Percentiles rank a stretch among this genome's conserved stretches.
Conservation (phyloP, 2,888 invertebrate species). For the Rhamnusium bicolor region DNA sequence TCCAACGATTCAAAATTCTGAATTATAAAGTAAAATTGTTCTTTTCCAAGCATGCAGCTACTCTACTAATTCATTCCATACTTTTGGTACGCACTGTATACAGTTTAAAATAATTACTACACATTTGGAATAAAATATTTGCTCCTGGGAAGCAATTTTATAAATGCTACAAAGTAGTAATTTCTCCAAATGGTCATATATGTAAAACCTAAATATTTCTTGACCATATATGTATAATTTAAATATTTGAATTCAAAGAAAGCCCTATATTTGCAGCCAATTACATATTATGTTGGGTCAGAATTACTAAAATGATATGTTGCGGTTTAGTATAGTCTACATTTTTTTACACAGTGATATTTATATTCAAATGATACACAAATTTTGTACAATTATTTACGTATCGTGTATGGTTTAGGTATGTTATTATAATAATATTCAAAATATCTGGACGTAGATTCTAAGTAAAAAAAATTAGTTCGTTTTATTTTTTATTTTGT, state of each 20-base stretch:
- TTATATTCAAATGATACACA: conserved; percentile 34
- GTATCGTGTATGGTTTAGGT: background rate
- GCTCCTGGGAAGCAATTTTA: conserved; percentile 6
- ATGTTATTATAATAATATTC: conserved; percentile 9
- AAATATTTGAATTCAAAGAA: conserved; percentile 29
- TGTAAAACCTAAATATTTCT: conserved; percentile 7
- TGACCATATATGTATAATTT: conserved; percentile 25
- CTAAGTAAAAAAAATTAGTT: background rate
- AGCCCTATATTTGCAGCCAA: conserved; percentile 29
- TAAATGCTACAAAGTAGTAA: conserved; percentile 23
- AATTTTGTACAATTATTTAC: conserved; percentile 33
- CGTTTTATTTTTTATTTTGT: background rate
- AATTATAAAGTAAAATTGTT: too few relatives aligned
- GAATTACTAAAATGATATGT: conserved; percentile 34
- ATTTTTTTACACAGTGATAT: conserved; percentile 22
- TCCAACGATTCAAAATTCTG: too few relatives aligned
- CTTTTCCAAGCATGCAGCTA: too few relatives aligned
- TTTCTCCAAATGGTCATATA: conserved; percentile 10
- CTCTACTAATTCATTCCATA: too few relatives aligned
- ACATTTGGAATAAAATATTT: background rate
- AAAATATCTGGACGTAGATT: background rate
- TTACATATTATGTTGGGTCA: conserved; percentile 22
- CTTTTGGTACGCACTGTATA: too few relatives aligned
- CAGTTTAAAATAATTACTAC: background rate
- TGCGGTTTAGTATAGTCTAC: conserved; percentile 5